Base-by-base conservation (phyloP, 2,113 vertebrate species). In the Platichthys stellatus region DNA sequence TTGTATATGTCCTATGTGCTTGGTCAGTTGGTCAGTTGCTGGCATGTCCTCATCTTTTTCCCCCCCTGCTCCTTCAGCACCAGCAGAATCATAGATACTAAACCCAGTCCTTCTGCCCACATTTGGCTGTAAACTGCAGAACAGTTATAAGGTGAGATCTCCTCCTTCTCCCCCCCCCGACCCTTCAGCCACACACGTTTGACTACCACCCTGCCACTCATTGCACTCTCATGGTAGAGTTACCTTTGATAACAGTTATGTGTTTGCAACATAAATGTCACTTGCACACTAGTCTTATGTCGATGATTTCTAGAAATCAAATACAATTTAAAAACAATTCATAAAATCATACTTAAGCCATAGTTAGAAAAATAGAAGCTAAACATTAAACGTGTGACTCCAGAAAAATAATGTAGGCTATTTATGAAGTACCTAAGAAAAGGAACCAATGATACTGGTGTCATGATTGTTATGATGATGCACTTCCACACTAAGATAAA, bases 51-150 rank as follows among this genome's bases (percentile, higher is more conserved):
- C 9, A 56, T 56, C 53, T 3, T 31, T 31, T 31, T 31, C 1
- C 8, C 53, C 57, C 75, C 77, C 70, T 83, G 63, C 61, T 78
- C 74, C 76, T 76, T 86, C 76, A 93, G 91, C 87, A 87, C 49
- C 87, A 88, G 83, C 86, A 92, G 62, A 65, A 78, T 45, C 84
- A 86, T 91, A 87, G 88, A 91, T 92, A 92, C 74, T 93, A 93
- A 91, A 74, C 23, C 78, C 61, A 78, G 71, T 80, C 79, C 88
- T 68, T 89, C 63, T 80, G 79, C 80, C 72, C 75, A 81, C 63
- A 82, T 63, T 68, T 81, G 87, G 80, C 83, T 74, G 67, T 40
- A 3, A 47, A 73, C 81, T 83, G 76, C 83, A 81, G 81, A 89
- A 83, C 81, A 86, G 74, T 82, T 62, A 74, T 67, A 78, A 94